phyloP scores from a whole-genome alignment of 1,140 invertebrate species.

The Zaprionus kolodkinae region DNA sequence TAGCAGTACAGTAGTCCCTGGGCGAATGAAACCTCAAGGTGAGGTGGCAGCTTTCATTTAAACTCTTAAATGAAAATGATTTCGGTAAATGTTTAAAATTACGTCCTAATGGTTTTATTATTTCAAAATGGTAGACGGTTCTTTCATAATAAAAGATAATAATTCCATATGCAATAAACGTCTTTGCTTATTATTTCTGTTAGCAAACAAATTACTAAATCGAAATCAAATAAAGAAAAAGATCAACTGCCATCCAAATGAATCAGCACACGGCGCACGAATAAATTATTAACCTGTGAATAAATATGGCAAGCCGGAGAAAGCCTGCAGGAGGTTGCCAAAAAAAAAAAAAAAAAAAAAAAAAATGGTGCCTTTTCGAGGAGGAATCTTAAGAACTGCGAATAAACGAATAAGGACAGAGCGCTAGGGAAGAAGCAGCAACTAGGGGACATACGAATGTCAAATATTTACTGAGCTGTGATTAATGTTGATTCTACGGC shows the following conservation, averaged over 20 bases:
- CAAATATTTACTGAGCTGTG: conserved; percentile 81
- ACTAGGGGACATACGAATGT: conserved; percentile 65
- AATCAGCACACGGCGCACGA: conserved; percentile 35
- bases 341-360: no score
- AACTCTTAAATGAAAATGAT: neutral
- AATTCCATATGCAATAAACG: neutral
- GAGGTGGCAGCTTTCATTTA: neutral
- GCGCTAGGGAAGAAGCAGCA: neutral
- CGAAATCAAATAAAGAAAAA: neutral
- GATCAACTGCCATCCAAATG: conserved; percentile 35
- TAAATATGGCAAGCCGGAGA: conserved; percentile 55
- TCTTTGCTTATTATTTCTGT: neutral
- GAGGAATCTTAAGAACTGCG: conserved; percentile 19
- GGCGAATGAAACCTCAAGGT: neutral
- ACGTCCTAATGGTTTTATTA: no score
- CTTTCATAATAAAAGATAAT: no score
- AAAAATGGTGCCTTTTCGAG: no score
- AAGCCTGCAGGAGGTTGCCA: no score
- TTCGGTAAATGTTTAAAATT: no score
- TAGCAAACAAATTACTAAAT: neutral
- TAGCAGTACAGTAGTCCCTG: neutral
- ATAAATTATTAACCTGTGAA: conserved; percentile 72
- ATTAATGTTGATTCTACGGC: conserved; percentile 79
- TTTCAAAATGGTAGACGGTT: no score
- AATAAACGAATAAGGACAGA: conserved; percentile 24